These are phyloP conservation scores for Hassar affinis DNA, from an alignment of 2,113 vertebrate genomes.

Conservation along the genomic window DNA sequence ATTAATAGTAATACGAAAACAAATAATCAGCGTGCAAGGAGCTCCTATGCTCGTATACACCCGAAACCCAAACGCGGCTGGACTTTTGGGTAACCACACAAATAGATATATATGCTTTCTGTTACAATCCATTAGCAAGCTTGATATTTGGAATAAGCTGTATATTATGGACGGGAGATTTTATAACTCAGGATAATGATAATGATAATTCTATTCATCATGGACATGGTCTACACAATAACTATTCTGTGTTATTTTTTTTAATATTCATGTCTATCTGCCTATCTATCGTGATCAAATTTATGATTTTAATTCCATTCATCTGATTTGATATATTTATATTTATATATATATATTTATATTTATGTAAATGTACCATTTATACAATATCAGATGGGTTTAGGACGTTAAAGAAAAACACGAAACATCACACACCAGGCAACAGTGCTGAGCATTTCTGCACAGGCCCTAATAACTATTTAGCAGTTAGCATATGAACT, in stretches of 20 bases:
- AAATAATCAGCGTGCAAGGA: not conserved
- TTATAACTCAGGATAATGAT: constrained; percentile 32
- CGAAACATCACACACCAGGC: constrained; percentile 64
- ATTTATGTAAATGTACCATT: constrained; percentile 67
- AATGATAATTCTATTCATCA: constrained; percentile 13
- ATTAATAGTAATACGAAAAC: not conserved
- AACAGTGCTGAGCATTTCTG: constrained; percentile 63
- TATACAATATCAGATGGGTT: constrained; percentile 65
- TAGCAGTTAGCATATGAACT: not conserved
- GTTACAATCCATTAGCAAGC: constrained; percentile 44
- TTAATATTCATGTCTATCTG: constrained; percentile 56
- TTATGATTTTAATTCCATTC: constrained; percentile 61
- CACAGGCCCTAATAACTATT: constrained; percentile 70
- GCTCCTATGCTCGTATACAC: not conserved
- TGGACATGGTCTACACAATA: constrained; percentile 14
- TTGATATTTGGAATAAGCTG: constrained; percentile 51
- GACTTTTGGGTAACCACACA: not conserved
- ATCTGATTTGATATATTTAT: constrained; percentile 60
- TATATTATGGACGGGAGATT: constrained; percentile 41
- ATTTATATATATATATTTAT: constrained; percentile 52
- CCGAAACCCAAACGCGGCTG: not conserved
- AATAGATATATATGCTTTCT: not conserved
- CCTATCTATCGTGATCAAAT: constrained; percentile 65
- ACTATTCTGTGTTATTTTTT: constrained; percentile 20
- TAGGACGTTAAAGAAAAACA: constrained; percentile 54